Conservation (phyloP, 1,140 invertebrate species). For the Sesamia nonagrioides region DNA sequence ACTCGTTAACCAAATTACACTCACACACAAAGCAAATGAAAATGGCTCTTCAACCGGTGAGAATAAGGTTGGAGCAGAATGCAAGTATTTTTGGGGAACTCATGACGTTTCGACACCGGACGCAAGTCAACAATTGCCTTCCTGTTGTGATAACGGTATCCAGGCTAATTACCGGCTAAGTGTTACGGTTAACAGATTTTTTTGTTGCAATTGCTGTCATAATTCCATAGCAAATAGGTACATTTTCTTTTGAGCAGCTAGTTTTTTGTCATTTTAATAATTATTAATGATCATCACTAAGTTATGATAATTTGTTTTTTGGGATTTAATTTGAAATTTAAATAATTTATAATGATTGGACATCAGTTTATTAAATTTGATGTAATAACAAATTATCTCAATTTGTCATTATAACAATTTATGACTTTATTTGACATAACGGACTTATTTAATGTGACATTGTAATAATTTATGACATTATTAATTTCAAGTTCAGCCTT, state of each 20-base stretch:
- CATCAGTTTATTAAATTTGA: background rate
- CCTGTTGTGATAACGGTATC: conserved; percentile 61
- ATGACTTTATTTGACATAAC: background rate
- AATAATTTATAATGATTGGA: background rate
- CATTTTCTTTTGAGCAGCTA: background rate
- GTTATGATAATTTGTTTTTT: background rate
- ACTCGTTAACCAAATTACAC: conserved; percentile 19
- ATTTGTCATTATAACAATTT: background rate
- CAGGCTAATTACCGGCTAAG: conserved; percentile 58
- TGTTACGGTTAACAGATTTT: conserved; percentile 35
- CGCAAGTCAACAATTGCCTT: conserved; percentile 53
- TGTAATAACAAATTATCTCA: background rate
- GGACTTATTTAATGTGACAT: background rate
- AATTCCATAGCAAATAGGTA: background rate
- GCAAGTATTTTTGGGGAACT: background rate
- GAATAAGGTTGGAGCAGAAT: background rate
- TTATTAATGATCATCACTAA: no score
- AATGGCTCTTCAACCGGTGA: background rate
- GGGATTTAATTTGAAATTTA: background rate
- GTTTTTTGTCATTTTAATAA: no score
- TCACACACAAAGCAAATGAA: background rate
- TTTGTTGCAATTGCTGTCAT: background rate
- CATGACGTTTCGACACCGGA: conserved; percentile 54
- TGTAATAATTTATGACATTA: conserved; percentile 9
- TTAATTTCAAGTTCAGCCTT: no score